Base-by-base conservation (phyloP, 2,888 invertebrate species). In the Zonitis immaculata region DNA sequence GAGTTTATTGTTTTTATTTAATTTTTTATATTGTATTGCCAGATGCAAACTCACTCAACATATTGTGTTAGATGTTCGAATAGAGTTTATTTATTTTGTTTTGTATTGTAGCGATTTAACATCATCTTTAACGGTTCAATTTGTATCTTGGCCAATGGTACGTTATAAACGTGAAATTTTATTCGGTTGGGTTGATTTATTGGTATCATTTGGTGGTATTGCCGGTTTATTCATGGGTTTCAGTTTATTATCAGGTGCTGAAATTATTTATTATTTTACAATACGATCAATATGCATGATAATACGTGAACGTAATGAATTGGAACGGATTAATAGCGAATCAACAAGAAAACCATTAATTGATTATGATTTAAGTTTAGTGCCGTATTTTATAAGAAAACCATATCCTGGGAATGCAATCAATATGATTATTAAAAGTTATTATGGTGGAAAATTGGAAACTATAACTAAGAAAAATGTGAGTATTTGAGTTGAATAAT, bases 131-230 rank as follows among this genome's bases (percentile, higher is more conserved):
- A 83, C 83, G 69, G 76, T 81, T 1, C 82, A 86, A 71, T 89
- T 88, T 68, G 84, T 87, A 0, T 88, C 88, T 1, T 90, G 89
- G 89, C 88, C 88, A 0, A 83, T 85, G 81, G 85, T 89, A 22
- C 80, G 86, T 3, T 90, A 87, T 69, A 89, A 88, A 67, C 81
- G 89, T 26, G 89, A 90, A 72, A 89, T 90, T 14, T 79, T 88
- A 39, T 91, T 91, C 69, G 91, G 90, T 50, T 89, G 89, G 89
- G 87, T 91, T 1, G 91, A 91, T 76, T 78, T 91, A 47, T 70
- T 69, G 85, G 85, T 85, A 30, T 83, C 85, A 0, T 83, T 84
- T 65, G 84, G 84, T 22, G 84, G 84, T 22, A 83, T 84, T 58
- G 84, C 84, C 1, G 83, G 84, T 0, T 71, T 84, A n/a, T 84